A percentile compares a stretch with the other conserved stretches of the same genome.
Conservation (phyloP, 2,888 invertebrate species). For the Gymnosoma rotundatum region DNA sequence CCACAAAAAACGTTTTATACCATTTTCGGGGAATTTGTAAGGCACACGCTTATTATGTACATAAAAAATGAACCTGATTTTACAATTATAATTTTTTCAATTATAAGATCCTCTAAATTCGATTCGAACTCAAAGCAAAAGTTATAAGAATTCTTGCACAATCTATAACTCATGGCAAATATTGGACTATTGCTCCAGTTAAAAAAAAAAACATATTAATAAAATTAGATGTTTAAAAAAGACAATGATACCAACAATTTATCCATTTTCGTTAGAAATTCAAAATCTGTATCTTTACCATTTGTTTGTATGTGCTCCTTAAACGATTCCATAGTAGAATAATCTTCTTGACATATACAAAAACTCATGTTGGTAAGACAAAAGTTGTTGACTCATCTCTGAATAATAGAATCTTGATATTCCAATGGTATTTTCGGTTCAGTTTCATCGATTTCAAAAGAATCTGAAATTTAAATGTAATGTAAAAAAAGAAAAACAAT, state of each 20-base stretch:
- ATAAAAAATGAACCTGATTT: slow-evolving; percentile 77
- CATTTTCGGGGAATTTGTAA: slow-evolving; percentile 69
- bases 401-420: slow-evolving; percentile 74
- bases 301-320: slow-evolving; percentile 79
- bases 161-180: slow-evolving; percentile 75
- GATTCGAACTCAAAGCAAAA: slow-evolving; percentile 78
- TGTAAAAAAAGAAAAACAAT: no score
- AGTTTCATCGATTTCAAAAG: slow-evolving; percentile 71
- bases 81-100: slow-evolving; percentile 79
- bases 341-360: slow-evolving; percentile 78
- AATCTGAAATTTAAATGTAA: slow-evolving; percentile 33
- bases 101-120: slow-evolving; percentile 71
- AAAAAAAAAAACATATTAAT: neutral
- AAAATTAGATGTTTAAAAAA: neutral
- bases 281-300: slow-evolving; percentile 78
- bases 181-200: slow-evolving; percentile 73
- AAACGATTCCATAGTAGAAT: slow-evolving; percentile 74
- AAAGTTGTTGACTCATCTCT: slow-evolving; percentile 71
- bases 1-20: slow-evolving; percentile 76
- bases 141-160: slow-evolving; percentile 78
- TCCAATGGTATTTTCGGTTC: slow-evolving; percentile 71
- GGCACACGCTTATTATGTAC: slow-evolving; percentile 76
- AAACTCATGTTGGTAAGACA: slow-evolving; percentile 76
- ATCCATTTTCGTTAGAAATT: slow-evolving; percentile 73
- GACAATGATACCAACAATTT: slow-evolving; percentile 73